A percentile compares a stretch with the other conserved stretches of the same genome.
Conservation (phyloP, 1,140 invertebrate species). For the Heliothis virescens region DNA sequence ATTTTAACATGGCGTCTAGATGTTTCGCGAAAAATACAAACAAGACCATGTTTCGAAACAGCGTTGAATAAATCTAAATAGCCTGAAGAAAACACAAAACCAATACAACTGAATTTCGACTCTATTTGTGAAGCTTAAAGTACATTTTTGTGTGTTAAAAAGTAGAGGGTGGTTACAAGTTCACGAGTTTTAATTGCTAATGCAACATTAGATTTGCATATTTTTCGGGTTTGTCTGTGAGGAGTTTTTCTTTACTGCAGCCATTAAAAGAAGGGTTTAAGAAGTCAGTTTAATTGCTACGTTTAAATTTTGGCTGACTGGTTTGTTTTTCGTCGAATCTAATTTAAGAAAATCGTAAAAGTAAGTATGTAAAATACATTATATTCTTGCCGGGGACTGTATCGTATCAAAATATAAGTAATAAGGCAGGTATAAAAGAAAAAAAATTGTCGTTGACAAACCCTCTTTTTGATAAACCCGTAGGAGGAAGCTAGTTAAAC, state of each 20-base stretch:
- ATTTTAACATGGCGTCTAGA: neutral
- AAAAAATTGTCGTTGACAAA: no score
- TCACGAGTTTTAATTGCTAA: slow-evolving; percentile 3
- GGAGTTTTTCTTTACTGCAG: neutral
- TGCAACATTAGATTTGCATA: neutral
- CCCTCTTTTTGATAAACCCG: no score
- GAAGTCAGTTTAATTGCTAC: neutral
- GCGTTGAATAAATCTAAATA: slow-evolving; percentile 35
- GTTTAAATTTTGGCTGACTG: neutral
- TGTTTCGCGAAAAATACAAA: slow-evolving; percentile 17
- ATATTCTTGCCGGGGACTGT: no score
- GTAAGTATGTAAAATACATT: no score
- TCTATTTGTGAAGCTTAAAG: neutral
- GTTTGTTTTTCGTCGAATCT: neutral
- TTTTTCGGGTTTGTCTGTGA: slow-evolving; percentile 4
- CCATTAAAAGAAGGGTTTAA: neutral
- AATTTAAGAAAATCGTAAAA: no score
- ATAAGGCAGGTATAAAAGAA: no score
- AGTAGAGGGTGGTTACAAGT: neutral
- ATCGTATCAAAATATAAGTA: no score
- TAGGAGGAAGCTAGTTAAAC: no score
- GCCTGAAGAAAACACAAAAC: neutral
- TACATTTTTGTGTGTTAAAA: neutral
- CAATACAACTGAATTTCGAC: neutral
- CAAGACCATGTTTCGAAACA: slow-evolving; percentile 18